Conservation (phyloP, 1,140 invertebrate species). For the Laodelphax striatellus region DNA sequence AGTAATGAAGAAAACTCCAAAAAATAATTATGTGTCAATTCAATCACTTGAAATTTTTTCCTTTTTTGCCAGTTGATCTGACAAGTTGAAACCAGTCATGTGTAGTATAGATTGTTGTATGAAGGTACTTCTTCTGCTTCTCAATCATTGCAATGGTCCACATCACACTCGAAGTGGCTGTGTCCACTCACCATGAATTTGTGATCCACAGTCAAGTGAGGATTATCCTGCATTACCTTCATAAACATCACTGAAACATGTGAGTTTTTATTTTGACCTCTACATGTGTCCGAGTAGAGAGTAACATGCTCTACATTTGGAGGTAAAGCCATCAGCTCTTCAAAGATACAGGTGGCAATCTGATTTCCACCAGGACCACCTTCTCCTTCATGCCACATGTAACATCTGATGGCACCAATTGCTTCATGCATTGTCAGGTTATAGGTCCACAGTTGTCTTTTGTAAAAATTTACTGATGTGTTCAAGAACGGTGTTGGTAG, state of each 20-base stretch:
- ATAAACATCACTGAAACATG: conserved; percentile 23
- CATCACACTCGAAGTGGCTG: conserved; percentile 25
- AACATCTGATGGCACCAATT: conserved; percentile 21
- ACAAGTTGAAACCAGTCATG: conserved; percentile 18
- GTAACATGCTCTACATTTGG: conserved; percentile 19
- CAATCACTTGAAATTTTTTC: not conserved
- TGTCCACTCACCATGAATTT: not conserved
- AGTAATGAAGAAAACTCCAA: not conserved
- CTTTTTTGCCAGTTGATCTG: not conserved
- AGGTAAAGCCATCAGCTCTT: conserved; percentile 18
- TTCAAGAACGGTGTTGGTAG: conserved; percentile 20
- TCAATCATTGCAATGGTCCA: conserved; percentile 26
- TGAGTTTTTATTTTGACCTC: conserved; percentile 29
- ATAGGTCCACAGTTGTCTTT: too few relatives aligned
- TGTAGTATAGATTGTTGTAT: conserved; percentile 17
- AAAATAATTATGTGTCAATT: not conserved
- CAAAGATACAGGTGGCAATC: conserved; percentile 25
- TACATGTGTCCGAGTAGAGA: conserved; percentile 28
- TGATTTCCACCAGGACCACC: conserved; percentile 26
- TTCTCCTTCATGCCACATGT: conserved; percentile 29
- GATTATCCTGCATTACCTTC: conserved; percentile 1
- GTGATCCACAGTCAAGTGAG: not conserved
- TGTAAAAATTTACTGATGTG: conserved; percentile 27
- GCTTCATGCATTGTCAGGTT: conserved; percentile 28
- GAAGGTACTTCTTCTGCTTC: conserved; percentile 21